Percentiles rank a stretch among this genome's conserved stretches.
Conservation (phyloP, 2,113 vertebrate species). For the Sturnus vulgaris region DNA sequence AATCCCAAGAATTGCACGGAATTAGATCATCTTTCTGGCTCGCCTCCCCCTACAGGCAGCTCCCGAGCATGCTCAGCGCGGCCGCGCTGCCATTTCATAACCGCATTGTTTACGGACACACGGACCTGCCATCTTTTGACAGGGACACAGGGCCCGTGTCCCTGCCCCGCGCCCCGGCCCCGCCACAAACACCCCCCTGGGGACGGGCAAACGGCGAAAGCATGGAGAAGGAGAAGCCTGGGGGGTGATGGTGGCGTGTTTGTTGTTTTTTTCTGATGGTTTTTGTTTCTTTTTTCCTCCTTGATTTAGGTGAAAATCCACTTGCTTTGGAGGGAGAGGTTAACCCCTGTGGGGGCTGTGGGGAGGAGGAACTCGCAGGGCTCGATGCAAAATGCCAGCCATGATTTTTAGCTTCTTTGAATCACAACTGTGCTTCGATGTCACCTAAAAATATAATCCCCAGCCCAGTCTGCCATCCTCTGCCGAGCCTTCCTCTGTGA, state of each 20-base stretch:
- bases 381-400: slow-evolving; percentile 6
- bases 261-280: not conserved
- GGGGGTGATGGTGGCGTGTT: not conserved
- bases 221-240: not conserved
- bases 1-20: slow-evolving; percentile 70
- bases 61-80: slow-evolving; percentile 72
- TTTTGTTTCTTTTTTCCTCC: not conserved
- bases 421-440: not conserved
- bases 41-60: slow-evolving; percentile 81
- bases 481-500: not conserved
- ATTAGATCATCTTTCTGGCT: slow-evolving; percentile 66
- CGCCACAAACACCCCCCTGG: not conserved
- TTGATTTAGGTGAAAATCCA: slow-evolving; percentile 24
- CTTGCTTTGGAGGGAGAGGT: not conserved
- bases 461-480: slow-evolving; percentile 53
- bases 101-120: slow-evolving; percentile 84
- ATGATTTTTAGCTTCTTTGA: slow-evolving; percentile 20
- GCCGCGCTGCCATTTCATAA: slow-evolving; percentile 85
- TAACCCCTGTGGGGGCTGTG: not conserved
- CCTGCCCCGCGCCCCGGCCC: not conserved
- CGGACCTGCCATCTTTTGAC: slow-evolving; percentile 59
- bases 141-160: not conserved
- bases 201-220: not conserved
- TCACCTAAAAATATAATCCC: slow-evolving; percentile 48
- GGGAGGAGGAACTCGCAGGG: not conserved